phyloP scores from a whole-genome alignment of 2,113 vertebrate genomes.

The Antidorcas marsupialis region DNA sequence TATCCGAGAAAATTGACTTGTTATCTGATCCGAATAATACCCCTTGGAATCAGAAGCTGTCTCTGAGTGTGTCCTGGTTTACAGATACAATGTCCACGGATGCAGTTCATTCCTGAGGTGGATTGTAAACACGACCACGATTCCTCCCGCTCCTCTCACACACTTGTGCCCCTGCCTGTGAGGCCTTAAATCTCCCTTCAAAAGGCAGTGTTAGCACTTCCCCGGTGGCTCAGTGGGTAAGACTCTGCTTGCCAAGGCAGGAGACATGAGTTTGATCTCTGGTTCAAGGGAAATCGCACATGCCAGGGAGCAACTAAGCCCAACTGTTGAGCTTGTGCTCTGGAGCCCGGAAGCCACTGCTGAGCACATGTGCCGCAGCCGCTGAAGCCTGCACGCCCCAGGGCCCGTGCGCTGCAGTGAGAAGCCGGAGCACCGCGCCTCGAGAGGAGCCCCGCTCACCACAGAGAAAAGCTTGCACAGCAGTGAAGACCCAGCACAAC shows the following conservation, averaged over 20 bases:
- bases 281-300: background rate
- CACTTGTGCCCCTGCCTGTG: background rate
- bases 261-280: background rate
- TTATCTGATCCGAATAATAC: background rate
- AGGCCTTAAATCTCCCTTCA: too few relatives aligned
- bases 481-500: background rate
- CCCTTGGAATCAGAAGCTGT: background rate
- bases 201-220: rapidly evolving
- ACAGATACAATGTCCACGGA: background rate
- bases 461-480: background rate
- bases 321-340: background rate
- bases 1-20: background rate
- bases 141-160: background rate
- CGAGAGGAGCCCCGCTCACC: background rate
- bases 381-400: rapidly evolving
- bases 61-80: background rate
- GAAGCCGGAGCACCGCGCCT: rapidly evolving
- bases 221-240: background rate
- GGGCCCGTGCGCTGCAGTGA: background rate
- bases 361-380: rapidly evolving
- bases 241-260: background rate
- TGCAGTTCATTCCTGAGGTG: background rate
- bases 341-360: background rate
- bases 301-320: background rate
- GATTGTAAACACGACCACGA: rapidly evolving